Evolutionary conservation across 2,797 vertebrate species (phyloP).

Genomic region (Enteromius argenteus): DNA sequence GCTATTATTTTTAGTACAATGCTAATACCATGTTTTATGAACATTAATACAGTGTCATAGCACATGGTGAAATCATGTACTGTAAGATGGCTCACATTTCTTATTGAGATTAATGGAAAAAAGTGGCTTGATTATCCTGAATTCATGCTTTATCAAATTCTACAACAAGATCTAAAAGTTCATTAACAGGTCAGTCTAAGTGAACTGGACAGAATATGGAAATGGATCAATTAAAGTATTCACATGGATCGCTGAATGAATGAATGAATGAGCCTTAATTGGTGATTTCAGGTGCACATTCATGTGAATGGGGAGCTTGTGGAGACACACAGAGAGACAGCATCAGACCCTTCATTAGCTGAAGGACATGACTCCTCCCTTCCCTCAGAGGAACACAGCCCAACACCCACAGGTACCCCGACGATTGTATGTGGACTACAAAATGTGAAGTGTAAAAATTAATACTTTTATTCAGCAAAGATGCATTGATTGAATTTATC

Average conservation of each 20-base stretch:
- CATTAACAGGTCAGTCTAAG: neutral
- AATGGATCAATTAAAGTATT: neutral
- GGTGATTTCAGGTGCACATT: constrained; percentile 75
- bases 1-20: neutral
- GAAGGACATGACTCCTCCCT: constrained; percentile 65
- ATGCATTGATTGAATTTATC: neutral
- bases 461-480: neutral
- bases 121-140: neutral
- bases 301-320: constrained; percentile 78
- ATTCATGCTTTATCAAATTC: neutral
- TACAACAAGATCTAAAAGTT: neutral
- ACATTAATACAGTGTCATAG: neutral
- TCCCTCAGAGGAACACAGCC: constrained; percentile 54
- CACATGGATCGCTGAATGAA: constrained; percentile 12
- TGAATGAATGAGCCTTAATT: constrained; percentile 30
- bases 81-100: neutral
- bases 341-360: constrained; percentile 64
- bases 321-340: constrained; percentile 75
- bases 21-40: neutral
- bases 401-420: constrained; percentile 73
- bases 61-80: neutral
- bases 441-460: neutral
- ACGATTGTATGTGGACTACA: neutral
- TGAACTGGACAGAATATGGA: constrained; percentile 6
- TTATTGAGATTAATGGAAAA: constrained; percentile 5